phyloP scores from a whole-genome alignment of 2,888 invertebrate genomes.

The Parapristionchus giblindavisi region DNA sequence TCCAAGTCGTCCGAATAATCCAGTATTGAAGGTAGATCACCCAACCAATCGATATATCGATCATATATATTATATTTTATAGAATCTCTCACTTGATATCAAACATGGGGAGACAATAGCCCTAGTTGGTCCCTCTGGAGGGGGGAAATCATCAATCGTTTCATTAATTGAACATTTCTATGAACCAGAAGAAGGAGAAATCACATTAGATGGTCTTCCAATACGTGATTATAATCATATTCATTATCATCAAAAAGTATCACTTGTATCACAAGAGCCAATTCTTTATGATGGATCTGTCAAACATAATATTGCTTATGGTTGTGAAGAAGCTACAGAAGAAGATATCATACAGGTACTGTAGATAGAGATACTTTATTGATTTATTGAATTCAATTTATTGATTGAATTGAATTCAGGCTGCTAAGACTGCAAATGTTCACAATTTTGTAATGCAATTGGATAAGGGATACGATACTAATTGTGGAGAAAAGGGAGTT shows the following conservation, averaged over 20 bases:
- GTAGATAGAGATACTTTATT: background rate
- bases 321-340: constrained; percentile 61
- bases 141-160: too few relatives aligned
- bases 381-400: too few relatives aligned
- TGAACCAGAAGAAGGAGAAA: too few relatives aligned
- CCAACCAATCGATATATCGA: constrained; percentile 69
- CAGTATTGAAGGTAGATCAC: constrained; percentile 78
- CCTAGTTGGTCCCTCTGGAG: too few relatives aligned
- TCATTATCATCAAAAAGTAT: constrained; percentile 49
- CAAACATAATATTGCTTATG: constrained; percentile 67
- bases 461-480: constrained; percentile 70
- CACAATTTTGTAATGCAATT: constrained; percentile 70
- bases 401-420: constrained; percentile 50
- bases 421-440: constrained; percentile 71
- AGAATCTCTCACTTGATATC: too few relatives aligned
- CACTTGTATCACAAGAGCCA: constrained; percentile 65
- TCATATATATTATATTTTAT: constrained; percentile 65
- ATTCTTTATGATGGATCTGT: constrained; percentile 64
- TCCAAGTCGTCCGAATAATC: constrained; percentile 82
- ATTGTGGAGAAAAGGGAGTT: constrained; percentile 72
- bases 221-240: too few relatives aligned
- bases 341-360: constrained; percentile 55
- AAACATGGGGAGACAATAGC: too few relatives aligned
- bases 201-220: too few relatives aligned
- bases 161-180: too few relatives aligned